phyloP scores from a whole-genome alignment of 2,888 invertebrate species.

The Timema cristinae region DNA sequence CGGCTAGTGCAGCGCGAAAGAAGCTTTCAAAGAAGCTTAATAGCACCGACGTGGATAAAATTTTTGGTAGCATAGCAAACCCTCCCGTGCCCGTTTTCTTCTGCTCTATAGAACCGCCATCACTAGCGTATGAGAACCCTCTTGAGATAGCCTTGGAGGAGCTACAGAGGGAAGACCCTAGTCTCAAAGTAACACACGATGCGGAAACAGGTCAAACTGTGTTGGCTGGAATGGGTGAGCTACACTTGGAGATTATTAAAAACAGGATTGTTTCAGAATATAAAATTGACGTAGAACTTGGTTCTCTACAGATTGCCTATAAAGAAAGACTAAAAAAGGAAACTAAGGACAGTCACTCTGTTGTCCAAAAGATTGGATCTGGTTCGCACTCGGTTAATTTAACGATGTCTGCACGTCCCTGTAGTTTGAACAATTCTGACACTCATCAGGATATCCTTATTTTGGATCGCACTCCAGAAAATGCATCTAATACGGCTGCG shows the following conservation, averaged over 20 bases:
- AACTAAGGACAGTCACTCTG: constrained; percentile 47
- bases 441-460: constrained; percentile 42
- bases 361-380: constrained; percentile 63
- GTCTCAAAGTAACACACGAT: constrained; percentile 70
- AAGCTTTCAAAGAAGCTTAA: constrained; percentile 41
- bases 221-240: constrained; percentile 92
- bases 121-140: constrained; percentile 64
- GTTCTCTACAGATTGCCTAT: constrained; percentile 89
- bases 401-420: constrained; percentile 57
- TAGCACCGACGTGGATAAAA: constrained; percentile 41
- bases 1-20: constrained; percentile 57
- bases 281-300: constrained; percentile 85
- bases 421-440: too few relatives aligned
- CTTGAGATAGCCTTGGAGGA: constrained; percentile 78
- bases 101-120: constrained; percentile 92
- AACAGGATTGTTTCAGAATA: constrained; percentile 85
- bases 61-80: constrained; percentile 56
- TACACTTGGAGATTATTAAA: constrained; percentile 91
- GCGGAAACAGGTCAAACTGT: constrained; percentile 83
- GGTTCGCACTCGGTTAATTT: constrained; percentile 58
- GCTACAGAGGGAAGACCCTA: constrained; percentile 88
- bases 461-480: constrained; percentile 64
- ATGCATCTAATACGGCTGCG: constrained; percentile 60
- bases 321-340: constrained; percentile 62
- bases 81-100: constrained; percentile 95